A percentile compares a stretch with the other conserved stretches of the same genome.
These are phyloP conservation scores for Cliona cf. orientalis DNA, from an alignment of 37 sponge, comb jelly and placozoan genomes.

Conservation along the genomic window DNA sequence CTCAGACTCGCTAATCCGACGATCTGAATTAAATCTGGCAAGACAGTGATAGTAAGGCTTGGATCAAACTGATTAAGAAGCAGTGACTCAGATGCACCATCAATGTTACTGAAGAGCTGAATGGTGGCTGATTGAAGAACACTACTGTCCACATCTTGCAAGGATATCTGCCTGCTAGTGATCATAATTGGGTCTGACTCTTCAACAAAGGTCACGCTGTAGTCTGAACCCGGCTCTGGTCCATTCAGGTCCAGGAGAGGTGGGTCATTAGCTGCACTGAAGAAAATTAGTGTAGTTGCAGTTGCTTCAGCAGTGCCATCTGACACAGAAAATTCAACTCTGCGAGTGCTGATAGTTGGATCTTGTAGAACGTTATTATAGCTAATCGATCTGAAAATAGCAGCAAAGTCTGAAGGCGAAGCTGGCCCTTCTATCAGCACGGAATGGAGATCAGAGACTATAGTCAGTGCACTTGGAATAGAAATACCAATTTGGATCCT, in stretches of 20 bases:
- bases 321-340: slow-evolving; percentile 53
- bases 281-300: slow-evolving; percentile 57
- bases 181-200: slow-evolving; percentile 16
- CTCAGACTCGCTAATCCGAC: slow-evolving; percentile 26
- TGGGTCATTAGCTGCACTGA: slow-evolving; percentile 68
- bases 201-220: slow-evolving; percentile 41
- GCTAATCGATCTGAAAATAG: slow-evolving; percentile 20
- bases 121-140: slow-evolving; percentile 2
- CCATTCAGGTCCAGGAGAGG: slow-evolving; percentile 82
- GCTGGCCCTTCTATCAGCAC: slow-evolving; percentile 57
- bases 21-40: not conserved
- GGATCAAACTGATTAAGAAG: not conserved
- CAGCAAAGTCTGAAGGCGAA: slow-evolving; percentile 4
- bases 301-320: slow-evolving; percentile 45
- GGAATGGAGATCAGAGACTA: not conserved
- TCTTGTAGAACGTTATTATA: slow-evolving; percentile 46
- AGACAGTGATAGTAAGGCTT: slow-evolving; percentile 3
- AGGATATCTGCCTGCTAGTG: slow-evolving; percentile 8
- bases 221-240: slow-evolving; percentile 39
- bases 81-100: slow-evolving; percentile 17
- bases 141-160: slow-evolving; percentile 64
- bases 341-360: slow-evolving; percentile 26
- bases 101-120: not conserved
- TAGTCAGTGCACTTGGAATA: not conserved
- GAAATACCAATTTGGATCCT: slow-evolving; percentile 8